Conservation (phyloP, 1,140 invertebrate genomes). For the Acromyrmex echinatior region DNA sequence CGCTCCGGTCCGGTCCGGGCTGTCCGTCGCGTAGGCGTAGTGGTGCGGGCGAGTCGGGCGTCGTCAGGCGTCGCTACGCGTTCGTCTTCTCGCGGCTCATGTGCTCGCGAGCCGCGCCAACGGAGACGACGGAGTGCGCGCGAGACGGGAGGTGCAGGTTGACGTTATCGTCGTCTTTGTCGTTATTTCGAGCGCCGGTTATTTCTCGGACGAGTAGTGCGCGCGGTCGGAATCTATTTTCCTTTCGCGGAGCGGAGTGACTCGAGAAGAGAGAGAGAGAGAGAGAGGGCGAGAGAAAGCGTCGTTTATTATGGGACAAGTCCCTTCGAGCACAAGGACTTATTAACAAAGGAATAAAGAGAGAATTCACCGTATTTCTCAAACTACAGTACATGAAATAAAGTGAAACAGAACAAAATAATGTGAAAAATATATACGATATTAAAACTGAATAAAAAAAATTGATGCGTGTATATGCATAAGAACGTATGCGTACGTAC, state of each 20-base stretch:
- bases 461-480: too few relatives aligned
- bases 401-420: too few relatives aligned
- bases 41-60: background rate
- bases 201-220: slow-evolving; percentile 28
- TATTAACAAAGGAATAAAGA: too few relatives aligned
- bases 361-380: too few relatives aligned
- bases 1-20: background rate
- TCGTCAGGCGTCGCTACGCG: slow-evolving; percentile 14
- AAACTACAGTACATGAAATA: too few relatives aligned
- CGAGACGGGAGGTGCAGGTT: slow-evolving; percentile 40
- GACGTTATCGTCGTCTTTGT: slow-evolving; percentile 26
- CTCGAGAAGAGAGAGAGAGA: background rate
- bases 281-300: background rate
- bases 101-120: slow-evolving; percentile 48
- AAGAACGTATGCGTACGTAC: too few relatives aligned
- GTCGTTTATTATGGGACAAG: too few relatives aligned
- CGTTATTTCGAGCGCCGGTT: slow-evolving; percentile 44
- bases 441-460: too few relatives aligned
- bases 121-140: slow-evolving; percentile 41
- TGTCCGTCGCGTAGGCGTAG: too few relatives aligned
- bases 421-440: too few relatives aligned
- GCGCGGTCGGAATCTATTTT: background rate
- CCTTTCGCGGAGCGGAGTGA: slow-evolving; percentile 30
- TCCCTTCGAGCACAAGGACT: too few relatives aligned
- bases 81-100: slow-evolving; percentile 47